Conservation (phyloP, 2,797 vertebrate genomes). For the Pipistrellus pygmaeus region DNA sequence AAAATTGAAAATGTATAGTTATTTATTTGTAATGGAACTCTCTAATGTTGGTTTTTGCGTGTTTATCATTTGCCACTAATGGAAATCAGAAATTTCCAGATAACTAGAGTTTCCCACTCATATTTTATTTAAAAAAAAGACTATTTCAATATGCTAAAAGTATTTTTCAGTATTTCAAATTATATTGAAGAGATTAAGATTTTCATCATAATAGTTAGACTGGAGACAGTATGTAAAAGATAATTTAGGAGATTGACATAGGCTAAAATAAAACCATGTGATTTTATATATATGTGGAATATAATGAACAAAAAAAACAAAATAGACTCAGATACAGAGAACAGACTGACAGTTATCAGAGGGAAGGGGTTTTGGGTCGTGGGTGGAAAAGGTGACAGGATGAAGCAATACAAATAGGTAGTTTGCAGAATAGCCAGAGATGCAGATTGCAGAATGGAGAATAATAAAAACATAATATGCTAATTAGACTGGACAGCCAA, state of each 20-base stretch:
- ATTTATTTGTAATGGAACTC: background rate
- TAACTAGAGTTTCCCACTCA: background rate
- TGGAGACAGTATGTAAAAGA: background rate
- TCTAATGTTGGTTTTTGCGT: background rate
- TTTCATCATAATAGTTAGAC: background rate
- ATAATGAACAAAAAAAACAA: background rate
- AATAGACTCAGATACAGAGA: background rate
- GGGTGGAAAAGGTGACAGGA: background rate
- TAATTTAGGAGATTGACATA: background rate
- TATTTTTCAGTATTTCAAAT: conserved; percentile 10
- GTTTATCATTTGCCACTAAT: background rate
- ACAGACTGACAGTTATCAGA: background rate
- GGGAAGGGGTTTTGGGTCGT: background rate
- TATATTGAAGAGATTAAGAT: background rate
- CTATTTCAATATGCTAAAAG: background rate
- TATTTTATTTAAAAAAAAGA: background rate
- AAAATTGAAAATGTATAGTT: background rate
- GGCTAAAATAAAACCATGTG: conserved; percentile 9
- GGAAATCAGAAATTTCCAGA: background rate
- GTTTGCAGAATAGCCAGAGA: background rate
- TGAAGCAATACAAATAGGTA: background rate
- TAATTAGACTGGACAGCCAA: too few species aligned
- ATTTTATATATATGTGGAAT: background rate
- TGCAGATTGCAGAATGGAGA: background rate
- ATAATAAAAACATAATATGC: background rate